Percentiles rank a stretch among this genome's conserved stretches.
Conservation (phyloP, 1,140 invertebrate species). For the Drosophila dunni region DNA sequence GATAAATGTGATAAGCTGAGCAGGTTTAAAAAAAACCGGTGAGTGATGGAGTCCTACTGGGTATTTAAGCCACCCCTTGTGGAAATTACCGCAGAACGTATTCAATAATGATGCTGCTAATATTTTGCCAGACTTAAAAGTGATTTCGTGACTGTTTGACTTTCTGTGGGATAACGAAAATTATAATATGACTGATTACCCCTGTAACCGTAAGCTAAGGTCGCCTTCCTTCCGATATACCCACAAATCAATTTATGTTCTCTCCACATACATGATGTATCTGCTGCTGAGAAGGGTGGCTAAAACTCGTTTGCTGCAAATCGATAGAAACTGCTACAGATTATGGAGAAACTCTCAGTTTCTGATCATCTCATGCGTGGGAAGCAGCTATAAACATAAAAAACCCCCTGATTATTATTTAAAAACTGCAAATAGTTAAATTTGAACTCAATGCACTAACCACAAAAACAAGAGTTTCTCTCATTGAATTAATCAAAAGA, state of each 20-base stretch:
- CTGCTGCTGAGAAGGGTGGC: constrained; percentile 23
- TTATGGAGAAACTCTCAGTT: too few species aligned
- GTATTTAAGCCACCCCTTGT: constrained; percentile 4
- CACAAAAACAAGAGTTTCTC: background rate
- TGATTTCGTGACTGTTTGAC: constrained; percentile 75
- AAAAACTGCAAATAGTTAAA: background rate
- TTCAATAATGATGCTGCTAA: constrained; percentile 49
- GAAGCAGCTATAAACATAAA: background rate
- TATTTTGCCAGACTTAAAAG: constrained; percentile 57
- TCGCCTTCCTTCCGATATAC: constrained; percentile 30
- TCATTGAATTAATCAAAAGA: background rate
- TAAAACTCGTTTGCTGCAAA: background rate
- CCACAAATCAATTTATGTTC: constrained; percentile 52
- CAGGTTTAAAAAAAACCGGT: too few species aligned
- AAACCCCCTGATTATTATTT: background rate
- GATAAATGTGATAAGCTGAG: background rate
- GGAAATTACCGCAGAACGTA: constrained; percentile 6
- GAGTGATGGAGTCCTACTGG: too few species aligned
- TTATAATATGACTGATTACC: constrained; percentile 83
- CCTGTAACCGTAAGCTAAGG: constrained; percentile 9
- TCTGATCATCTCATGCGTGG: background rate
- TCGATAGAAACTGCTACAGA: background rate
- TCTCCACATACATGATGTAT: constrained; percentile 41
- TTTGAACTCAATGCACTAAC: background rate
- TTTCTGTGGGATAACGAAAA: constrained; percentile 77